Base-by-base conservation (phyloP, 2,888 invertebrate species). In the Nemapogon koenigi region DNA sequence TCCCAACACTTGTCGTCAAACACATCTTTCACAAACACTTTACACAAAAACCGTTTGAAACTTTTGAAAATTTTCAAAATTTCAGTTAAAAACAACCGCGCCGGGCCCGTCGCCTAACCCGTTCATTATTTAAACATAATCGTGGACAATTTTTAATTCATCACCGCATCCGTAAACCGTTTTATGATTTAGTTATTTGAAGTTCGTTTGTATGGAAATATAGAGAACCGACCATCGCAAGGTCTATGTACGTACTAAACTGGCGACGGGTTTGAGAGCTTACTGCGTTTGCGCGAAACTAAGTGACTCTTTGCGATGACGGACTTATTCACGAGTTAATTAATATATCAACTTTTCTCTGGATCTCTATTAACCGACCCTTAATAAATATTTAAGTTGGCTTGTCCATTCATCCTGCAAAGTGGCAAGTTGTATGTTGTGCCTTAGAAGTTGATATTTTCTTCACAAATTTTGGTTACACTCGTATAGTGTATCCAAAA, bases 301-400 rank as follows among this genome's bases (percentile, higher is more conserved):
- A 57, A 72, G 70, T 71, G 70, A 73, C 71, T 72, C 71, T 67
- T 71, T 61, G 57, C 58, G 61, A 60, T 64, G 62, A 62, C 67
- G 55, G 71, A 71, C 72, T 75, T 71, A 69, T 69, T 71, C 71
- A 64, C 62, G 55, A 71, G 71, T 73, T 75, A 76, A 76, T 76
- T 76, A 76, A 73, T 75, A 73, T 71, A 72, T 72, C 69, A 76
- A 75, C 72, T 73, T 76, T 75, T 71, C 64, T 61, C 55, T 58
- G 62, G 62, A 63, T 57, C 57, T 57, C 57, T 63, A 71, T 69
- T 65, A 75, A 65, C 62, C 57, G 67, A 62, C 57, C 57, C 57
- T 62, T 67, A 70, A 69, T 71, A 72, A 72, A 73, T 64, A 47
- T 47, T 47, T 41, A 42, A 42, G 27, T 44, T 39, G 41, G 41